A percentile compares a stretch with the other conserved stretches of the same genome.
phyloP scores from a whole-genome alignment of 2,888 invertebrate species.

The Spilarctia lutea region DNA sequence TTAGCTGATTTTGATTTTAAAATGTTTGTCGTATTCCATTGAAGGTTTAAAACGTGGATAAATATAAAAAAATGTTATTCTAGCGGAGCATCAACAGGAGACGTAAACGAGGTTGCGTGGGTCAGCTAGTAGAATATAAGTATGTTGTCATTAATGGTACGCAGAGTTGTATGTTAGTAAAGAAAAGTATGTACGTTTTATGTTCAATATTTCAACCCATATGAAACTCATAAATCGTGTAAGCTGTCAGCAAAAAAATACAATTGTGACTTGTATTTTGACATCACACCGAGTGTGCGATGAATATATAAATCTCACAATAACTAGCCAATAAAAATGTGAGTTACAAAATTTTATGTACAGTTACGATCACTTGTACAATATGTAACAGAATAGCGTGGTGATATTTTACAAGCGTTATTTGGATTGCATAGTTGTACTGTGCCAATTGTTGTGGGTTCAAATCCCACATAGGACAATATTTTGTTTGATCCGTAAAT shows the following conservation, averaged over 20 bases:
- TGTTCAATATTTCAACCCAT: neutral
- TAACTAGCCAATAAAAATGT: slow-evolving; percentile 11
- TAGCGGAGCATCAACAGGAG: too few species aligned
- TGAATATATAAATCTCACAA: slow-evolving; percentile 10
- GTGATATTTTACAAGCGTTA: neutral
- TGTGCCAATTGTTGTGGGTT: too few species aligned
- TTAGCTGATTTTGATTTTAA: too few species aligned
- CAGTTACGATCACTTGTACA: neutral
- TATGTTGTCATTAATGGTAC: neutral
- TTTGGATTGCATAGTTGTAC: neutral
- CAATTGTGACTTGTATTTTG: slow-evolving; percentile 18
- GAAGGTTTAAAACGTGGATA: too few species aligned
- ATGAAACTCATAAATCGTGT: slow-evolving; percentile 20
- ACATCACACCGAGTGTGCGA: slow-evolving; percentile 10
- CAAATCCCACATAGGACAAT: too few species aligned
- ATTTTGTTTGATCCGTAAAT: too few species aligned
- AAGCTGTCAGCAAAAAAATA: slow-evolving; percentile 21
- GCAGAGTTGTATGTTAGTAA: neutral
- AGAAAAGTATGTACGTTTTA: neutral
- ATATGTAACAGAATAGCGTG: neutral
- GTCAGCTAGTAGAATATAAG: too few species aligned
- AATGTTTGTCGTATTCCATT: too few species aligned
- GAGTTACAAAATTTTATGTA: neutral
- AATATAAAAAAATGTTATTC: too few species aligned
- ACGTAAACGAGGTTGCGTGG: too few species aligned